These are phyloP conservation scores for Pachydiplax longipennis DNA, from an alignment of 2,888 invertebrate genomes.

Conservation along the genomic window DNA sequence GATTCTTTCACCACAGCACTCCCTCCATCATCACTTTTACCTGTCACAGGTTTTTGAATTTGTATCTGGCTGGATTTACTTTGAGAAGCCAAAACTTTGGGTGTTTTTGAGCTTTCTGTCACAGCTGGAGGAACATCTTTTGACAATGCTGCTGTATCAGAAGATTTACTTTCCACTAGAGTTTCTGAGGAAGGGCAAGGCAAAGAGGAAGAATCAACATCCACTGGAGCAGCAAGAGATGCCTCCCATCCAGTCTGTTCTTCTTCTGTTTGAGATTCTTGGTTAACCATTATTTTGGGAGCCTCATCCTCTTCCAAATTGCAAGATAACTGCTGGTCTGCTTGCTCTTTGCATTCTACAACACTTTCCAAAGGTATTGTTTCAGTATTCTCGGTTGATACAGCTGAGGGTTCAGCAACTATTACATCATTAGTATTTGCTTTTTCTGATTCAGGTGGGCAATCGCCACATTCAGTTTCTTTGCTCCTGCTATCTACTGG, in stretches of 20 bases:
- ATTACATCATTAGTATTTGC: slow-evolving; percentile 59
- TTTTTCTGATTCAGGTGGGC: background rate
- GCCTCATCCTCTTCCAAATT: background rate
- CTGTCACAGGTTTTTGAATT: background rate
- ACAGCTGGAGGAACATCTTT: slow-evolving; percentile 16
- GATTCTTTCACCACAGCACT: background rate
- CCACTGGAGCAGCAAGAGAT: slow-evolving; percentile 49
- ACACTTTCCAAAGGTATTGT: slow-evolving; percentile 53
- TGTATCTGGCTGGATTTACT: background rate
- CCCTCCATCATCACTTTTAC: background rate
- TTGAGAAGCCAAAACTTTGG: background rate
- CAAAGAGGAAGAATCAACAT: slow-evolving; percentile 26
- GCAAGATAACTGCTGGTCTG: background rate
- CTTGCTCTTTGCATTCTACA: slow-evolving; percentile 11
- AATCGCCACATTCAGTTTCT: background rate
- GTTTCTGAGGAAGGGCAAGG: background rate
- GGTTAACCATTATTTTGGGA: slow-evolving; percentile 55
- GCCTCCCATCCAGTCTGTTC: slow-evolving; percentile 53
- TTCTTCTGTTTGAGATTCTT: slow-evolving; percentile 52
- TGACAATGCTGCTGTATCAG: background rate
- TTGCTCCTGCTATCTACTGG: background rate
- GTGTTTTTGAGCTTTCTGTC: background rate
- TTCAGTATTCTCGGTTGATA: slow-evolving; percentile 52
- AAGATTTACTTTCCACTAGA: background rate
- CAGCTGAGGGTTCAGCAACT: slow-evolving; percentile 59